Conservation (phyloP, 2,888 invertebrate species). For the Noctua janthina region DNA sequence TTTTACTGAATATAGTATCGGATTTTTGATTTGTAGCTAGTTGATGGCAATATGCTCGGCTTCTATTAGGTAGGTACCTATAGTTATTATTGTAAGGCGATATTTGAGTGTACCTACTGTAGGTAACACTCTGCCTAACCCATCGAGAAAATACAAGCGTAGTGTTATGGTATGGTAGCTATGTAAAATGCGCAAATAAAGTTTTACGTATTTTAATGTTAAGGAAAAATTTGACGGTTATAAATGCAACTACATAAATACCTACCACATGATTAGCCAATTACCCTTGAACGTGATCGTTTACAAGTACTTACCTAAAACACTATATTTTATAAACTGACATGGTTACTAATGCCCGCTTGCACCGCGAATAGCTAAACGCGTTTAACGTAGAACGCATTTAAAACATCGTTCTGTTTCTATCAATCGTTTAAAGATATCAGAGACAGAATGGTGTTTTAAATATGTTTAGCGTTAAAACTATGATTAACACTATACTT, state of each 20-base stretch:
- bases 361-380: too few species aligned
- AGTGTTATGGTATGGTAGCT: not conserved
- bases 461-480: too few species aligned
- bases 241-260: not conserved
- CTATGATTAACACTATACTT: too few species aligned
- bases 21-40: not conserved
- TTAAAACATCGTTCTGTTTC: too few species aligned
- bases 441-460: too few species aligned
- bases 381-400: too few species aligned
- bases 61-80: not conserved
- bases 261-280: slow-evolving; percentile 28
- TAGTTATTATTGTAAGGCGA: too few species aligned
- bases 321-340: not conserved
- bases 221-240: slow-evolving; percentile 25
- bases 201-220: not conserved
- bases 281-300: slow-evolving; percentile 16
- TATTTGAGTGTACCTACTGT: not conserved
- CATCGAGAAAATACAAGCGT: not conserved
- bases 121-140: not conserved
- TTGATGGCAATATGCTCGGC: not conserved
- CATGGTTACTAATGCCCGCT: not conserved
- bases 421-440: too few species aligned
- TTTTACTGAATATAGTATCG: not conserved
- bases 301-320: not conserved
- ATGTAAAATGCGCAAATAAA: not conserved